Conservation (phyloP, 2,888 invertebrate genomes). For the Ennomos erosarius region DNA sequence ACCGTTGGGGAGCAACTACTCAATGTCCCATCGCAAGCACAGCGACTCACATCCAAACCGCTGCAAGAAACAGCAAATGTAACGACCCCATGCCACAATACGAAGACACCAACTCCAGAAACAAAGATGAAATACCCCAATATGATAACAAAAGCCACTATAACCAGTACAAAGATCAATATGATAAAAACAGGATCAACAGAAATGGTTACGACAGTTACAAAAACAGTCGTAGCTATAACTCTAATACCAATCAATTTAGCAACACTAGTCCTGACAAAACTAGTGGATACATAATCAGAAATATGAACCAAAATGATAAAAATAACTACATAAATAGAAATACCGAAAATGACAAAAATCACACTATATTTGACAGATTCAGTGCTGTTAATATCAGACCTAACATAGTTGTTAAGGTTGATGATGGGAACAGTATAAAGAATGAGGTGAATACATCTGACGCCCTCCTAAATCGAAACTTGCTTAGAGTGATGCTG, state of each 20-base stretch:
- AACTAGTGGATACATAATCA: conserved; percentile 29
- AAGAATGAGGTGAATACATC: conserved; percentile 36
- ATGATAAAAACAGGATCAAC: conserved; percentile 11
- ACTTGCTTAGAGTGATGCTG: conserved; percentile 67
- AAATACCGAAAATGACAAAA: conserved; percentile 20
- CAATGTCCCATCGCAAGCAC: conserved; percentile 69
- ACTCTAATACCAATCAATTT: conserved; percentile 14
- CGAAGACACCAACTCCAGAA: conserved; percentile 10
- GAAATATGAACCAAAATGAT: conserved; percentile 36
- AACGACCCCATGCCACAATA: conserved; percentile 34
- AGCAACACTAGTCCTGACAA: conserved; percentile 9
- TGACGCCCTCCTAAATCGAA: conserved; percentile 62
- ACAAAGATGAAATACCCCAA: conserved; percentile 2
- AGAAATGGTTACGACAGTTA: conserved; percentile 2
- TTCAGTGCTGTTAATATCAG: conserved; percentile 13
- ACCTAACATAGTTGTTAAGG: conserved; percentile 7
- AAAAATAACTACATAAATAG: conserved; percentile 28
- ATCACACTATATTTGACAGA: conserved; percentile 25
- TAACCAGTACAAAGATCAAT: conserved; percentile 9
- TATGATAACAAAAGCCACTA: conserved; percentile 5
- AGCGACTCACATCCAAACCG: conserved; percentile 55
- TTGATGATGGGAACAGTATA: conserved; percentile 18
- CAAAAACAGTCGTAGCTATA: conserved; percentile 18
- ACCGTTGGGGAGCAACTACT: conserved; percentile 79
- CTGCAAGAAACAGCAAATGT: conserved; percentile 59